Evolutionary conservation across 35 echinoderm and acorn worm species (phyloP), one percentile per base, ranked within the genome.

Genomic region (Eucidaris tribuloides): DNA sequence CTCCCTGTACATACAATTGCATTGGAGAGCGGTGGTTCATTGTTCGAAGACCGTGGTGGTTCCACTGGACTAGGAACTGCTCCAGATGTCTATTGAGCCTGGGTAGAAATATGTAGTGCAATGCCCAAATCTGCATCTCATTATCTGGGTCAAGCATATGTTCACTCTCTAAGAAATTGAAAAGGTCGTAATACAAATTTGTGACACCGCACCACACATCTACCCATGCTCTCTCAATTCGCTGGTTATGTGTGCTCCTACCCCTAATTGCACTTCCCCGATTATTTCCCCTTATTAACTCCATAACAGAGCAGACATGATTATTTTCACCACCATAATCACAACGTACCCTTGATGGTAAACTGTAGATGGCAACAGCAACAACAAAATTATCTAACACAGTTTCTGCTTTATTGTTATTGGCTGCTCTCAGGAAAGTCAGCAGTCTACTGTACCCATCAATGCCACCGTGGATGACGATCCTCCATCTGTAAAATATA

Each of bases 401-500:
- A 20, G 57, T 63, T 27, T 29, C 15, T 11, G 86, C 78, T 63
- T 28, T 81, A 39, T 81, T 91, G 57, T 91, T 85, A 7, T 24
- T 27, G 11, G 43, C 42, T 29, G 65, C 86, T 24, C 58, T 50
- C 11, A 91, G 45, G 58, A 65, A 91, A 0, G 81, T 31, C 41
- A 79, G 76, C 0, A 45, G 20, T 25, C 82, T 41, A 39, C 82
- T 85, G 18, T 71, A 85, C 25, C 89, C 89, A 58, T 91, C 89
- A 20, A 91, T 85, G 13, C 82, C 71, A 6, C 89, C 89, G 81
- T 91, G 89, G 1, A 91, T n/a, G 9, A 84, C 82, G 50, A 84
- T 49, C 7, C 82, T 2, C 82, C 82, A 72, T 63, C 58, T 40
- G 29, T n/a, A n/a, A n/a, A n/a, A n/a, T n/a, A n/a, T n/a, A n/a